phyloP scores from a whole-genome alignment of 2,113 vertebrate species.

The Nothobranchius furzeri region DNA sequence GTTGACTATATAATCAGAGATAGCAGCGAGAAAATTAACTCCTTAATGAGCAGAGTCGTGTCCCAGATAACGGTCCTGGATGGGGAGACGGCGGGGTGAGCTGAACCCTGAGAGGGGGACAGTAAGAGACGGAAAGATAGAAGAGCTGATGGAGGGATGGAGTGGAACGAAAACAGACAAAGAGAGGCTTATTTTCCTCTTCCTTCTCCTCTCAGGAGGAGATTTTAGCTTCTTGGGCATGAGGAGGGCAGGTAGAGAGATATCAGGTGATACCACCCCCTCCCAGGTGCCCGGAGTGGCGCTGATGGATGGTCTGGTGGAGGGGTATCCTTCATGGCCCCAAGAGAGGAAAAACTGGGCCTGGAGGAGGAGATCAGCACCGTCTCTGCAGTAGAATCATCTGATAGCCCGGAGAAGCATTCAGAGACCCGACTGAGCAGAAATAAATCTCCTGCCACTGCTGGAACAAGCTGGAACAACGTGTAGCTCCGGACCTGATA shows the following conservation, averaged over 20 bases:
- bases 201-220: conserved; percentile 30
- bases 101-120: conserved; percentile 37
- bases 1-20: conserved; percentile 82
- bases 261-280: conserved; percentile 54
- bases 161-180: conserved; percentile 21
- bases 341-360: conserved; percentile 62
- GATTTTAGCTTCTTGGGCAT: conserved; percentile 56
- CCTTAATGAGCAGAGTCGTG: conserved; percentile 83
- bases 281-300: conserved; percentile 34
- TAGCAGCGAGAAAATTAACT: conserved; percentile 83
- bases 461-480: conserved; percentile 57
- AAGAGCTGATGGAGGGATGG: conserved; percentile 30
- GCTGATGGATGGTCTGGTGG: conserved; percentile 67
- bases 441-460: conserved; percentile 65
- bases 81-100: conserved; percentile 58
- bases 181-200: conserved; percentile 48
- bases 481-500: conserved; percentile 54
- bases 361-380: conserved; percentile 70
- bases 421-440: conserved; percentile 28
- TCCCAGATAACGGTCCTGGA: conserved; percentile 72
- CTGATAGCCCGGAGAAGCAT: conserved; percentile 60
- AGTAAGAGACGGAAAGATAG: conserved; percentile 30
- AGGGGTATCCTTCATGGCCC: conserved; percentile 70
- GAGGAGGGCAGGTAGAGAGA: conserved; percentile 67
- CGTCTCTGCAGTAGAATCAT: conserved; percentile 61